A percentile compares a stretch with the other conserved stretches of the same genome.
These are phyloP conservation scores for Chaetops frenatus DNA, from an alignment of 2,113 vertebrate species.

Conservation along the genomic window DNA sequence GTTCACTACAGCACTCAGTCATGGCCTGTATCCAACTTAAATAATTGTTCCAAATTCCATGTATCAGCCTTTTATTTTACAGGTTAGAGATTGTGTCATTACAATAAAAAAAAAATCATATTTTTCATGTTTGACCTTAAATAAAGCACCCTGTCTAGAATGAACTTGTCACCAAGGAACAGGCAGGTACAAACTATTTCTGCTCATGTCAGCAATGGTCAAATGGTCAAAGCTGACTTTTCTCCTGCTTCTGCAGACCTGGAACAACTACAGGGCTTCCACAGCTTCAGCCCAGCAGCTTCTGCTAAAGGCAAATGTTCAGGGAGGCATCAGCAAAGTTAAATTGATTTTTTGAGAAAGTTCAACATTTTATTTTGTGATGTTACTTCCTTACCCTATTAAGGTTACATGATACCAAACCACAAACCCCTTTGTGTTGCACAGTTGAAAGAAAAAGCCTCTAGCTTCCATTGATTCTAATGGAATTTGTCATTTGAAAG, in stretches of 20 bases:
- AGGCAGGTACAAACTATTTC: neutral
- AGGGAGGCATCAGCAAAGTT: neutral
- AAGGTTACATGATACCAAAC: neutral
- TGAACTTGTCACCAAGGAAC: neutral
- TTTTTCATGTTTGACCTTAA: neutral
- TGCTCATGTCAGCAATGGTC: neutral
- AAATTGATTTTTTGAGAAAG: neutral
- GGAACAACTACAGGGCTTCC: neutral
- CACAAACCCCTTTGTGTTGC: neutral
- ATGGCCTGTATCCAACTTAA: neutral
- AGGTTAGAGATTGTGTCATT: neutral
- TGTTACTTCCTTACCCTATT: neutral
- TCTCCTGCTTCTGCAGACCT: neutral
- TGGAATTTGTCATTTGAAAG: neutral
- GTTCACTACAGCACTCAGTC: neutral
- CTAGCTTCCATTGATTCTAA: neutral
- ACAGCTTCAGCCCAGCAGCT: neutral
- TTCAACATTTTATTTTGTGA: neutral
- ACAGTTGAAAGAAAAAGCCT: neutral
- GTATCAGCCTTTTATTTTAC: neutral
- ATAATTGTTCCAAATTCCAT: neutral
- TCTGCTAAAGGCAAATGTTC: neutral
- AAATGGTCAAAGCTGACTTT: neutral
- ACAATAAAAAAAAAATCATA: neutral
- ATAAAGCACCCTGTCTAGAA: neutral